Base-by-base conservation (phyloP, 2,113 vertebrate genomes). In the Gymnogyps californianus region DNA sequence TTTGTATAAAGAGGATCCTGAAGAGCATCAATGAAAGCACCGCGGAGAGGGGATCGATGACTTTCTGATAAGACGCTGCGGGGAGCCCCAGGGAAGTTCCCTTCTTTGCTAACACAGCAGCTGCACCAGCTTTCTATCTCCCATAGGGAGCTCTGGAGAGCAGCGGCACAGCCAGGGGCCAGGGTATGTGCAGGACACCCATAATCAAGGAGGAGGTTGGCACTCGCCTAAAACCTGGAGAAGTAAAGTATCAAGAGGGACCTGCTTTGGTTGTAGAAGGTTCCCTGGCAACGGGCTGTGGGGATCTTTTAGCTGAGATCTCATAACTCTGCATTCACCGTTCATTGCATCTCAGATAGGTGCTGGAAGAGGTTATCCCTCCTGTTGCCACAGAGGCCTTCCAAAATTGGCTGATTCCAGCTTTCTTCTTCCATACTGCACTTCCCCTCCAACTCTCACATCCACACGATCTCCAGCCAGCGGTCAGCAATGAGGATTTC, bases 11-110 rank as follows among this genome's bases (percentile, higher is more conserved):
- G 46, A 89, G 10, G 9, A 49, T 71, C 25, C 40, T 85, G 44
- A 83, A 62, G 15, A 76, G 17, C 61, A 66, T 61, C 40, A 44
- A 6, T 32, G 57, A 87, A 83, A 47, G 46, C 22, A 61, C 24
- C 1, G 0, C 1, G 2, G 31, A 62, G 57, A 62, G 19, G 13
- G 3, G 16, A 83, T 42, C 3, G 0, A 62, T 49, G 77, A 44
- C 49, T n/a, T 84, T 66, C 18, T 0, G 2, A 7, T 13, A 83
- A 71, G 51, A 74, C 7, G 10, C 42, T 66, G 38, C 1, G 1
- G 44, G 54, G 44, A 87, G 36, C 9, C 40, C 46, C 1, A 0
- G 59, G 46, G 38, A 77, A 70, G 15, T 78, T 93, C 42, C 65
- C n/a, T 83, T 66, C 19, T 70, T 46, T 81, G 49, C 24, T 91